Evolutionary conservation across 2,888 invertebrate species (phyloP).

Genomic region (Cephus pygmeus): DNA sequence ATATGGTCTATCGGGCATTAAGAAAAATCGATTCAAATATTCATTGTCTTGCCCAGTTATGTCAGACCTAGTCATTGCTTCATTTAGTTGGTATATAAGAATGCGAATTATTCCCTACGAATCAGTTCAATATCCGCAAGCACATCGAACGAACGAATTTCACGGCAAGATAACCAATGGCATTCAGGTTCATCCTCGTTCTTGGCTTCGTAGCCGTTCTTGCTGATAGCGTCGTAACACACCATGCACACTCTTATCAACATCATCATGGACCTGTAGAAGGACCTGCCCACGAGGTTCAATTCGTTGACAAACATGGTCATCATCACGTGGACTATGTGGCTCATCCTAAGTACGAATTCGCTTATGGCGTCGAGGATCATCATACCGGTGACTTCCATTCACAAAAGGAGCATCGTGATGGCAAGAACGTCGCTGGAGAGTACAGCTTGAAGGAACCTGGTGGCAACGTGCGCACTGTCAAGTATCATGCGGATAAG

Average conservation of each 20-base stretch:
- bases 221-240: conserved; percentile 3
- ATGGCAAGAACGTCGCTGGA: conserved; percentile 19
- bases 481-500: conserved; percentile 21
- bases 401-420: conserved; percentile 19
- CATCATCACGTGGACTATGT: conserved; percentile 19
- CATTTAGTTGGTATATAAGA: conserved; percentile 15
- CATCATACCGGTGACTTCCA: conserved; percentile 21
- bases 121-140: conserved; percentile 5
- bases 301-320: conserved; percentile 15
- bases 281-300: conserved; percentile 16
- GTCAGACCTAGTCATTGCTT: conserved; percentile 14
- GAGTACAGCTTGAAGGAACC: conserved; percentile 20
- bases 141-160: background rate
- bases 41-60: conserved; percentile 11
- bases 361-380: conserved; percentile 19
- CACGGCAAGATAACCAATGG: conserved; percentile 5
- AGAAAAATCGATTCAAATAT: conserved; percentile 10
- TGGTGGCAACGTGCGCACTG: conserved; percentile 20
- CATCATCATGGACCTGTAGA: conserved; percentile 18
- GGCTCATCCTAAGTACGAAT: conserved; percentile 20
- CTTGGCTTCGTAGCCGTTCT: conserved; percentile 12
- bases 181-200: conserved; percentile 16
- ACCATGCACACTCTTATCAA: conserved; percentile 16
- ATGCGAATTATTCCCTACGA: conserved; percentile 6
- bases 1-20: conserved; percentile 6